These are phyloP conservation scores for Teleogryllus oceanicus DNA, from an alignment of 2,888 invertebrate species.

Conservation along the genomic window DNA sequence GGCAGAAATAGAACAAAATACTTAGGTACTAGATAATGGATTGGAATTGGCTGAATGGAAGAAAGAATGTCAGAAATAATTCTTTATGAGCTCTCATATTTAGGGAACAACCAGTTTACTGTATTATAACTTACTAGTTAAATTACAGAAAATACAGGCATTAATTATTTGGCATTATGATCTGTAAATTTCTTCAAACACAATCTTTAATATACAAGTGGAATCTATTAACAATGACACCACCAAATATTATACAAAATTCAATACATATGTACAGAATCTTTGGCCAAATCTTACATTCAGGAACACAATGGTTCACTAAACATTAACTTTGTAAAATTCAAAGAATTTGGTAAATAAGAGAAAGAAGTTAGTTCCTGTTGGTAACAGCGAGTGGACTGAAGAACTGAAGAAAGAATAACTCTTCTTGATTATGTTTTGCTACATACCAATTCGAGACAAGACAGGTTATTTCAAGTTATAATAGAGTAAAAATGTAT, in stretches of 20 bases:
- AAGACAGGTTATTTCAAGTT: background rate
- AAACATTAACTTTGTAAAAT: background rate
- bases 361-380: too few relatives aligned
- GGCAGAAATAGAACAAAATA: too few relatives aligned
- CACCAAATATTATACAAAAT: constrained; percentile 18
- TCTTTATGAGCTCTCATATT: background rate
- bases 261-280: constrained; percentile 9
- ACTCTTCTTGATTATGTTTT: too few relatives aligned
- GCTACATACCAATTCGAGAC: too few relatives aligned
- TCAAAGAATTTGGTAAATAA: too few relatives aligned
- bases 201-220: constrained; percentile 18
- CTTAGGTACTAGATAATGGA: too few relatives aligned
- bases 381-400: too few relatives aligned
- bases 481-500: background rate
- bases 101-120: constrained; percentile 18
- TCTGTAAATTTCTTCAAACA: constrained; percentile 18
- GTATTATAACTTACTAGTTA: constrained; percentile 18
- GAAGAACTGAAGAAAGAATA: too few relatives aligned
- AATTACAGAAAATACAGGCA: constrained; percentile 18
- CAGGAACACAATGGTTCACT: background rate
- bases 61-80: too few relatives aligned
- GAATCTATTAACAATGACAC: constrained; percentile 2
- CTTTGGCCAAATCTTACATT: background rate
- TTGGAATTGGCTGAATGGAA: too few relatives aligned
- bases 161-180: background rate